These are phyloP conservation scores for Ovis canadensis DNA, from an alignment of 2,113 vertebrate species.

Conservation along the genomic window DNA sequence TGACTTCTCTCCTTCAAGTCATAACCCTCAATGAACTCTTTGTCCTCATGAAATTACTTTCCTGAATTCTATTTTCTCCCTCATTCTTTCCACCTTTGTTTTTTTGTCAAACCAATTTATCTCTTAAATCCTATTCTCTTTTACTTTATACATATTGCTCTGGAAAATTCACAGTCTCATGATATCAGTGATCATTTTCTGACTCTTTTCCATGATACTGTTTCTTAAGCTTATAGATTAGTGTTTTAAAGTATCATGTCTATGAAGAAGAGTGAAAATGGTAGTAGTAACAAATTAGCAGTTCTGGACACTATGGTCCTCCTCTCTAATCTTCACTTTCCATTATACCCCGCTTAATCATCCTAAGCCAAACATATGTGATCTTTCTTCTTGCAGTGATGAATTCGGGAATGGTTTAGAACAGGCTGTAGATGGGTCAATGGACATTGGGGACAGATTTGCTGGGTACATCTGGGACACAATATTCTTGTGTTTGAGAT, in stretches of 20 bases:
- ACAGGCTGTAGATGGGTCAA: not conserved
- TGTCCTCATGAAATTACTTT: not conserved
- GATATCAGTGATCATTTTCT: not conserved
- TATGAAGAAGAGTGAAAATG: not conserved
- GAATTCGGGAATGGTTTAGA: not conserved
- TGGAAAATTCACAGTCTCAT: not conserved
- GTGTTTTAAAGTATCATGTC: not conserved
- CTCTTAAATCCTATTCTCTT: not conserved
- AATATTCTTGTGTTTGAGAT: not conserved
- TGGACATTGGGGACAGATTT: not conserved
- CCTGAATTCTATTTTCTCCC: not conserved
- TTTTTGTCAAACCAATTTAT: not conserved
- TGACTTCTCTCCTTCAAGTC: not conserved
- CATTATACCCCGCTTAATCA: not conserved
- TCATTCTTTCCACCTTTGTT: not conserved
- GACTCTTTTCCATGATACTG: not conserved
- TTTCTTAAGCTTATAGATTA: not conserved
- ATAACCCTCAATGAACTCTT: not conserved
- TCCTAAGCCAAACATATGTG: not conserved
- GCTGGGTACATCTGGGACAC: not conserved
- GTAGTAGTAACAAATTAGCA: not conserved
- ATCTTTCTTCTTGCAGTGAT: not conserved
- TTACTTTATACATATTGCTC: not conserved
- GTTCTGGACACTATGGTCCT: not conserved
- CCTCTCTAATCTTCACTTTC: not conserved